Evolutionary conservation across 2,113 vertebrate species (phyloP), one percentile per base, ranked within the genome.

Genomic region (Sakesphorus luctuosus): DNA sequence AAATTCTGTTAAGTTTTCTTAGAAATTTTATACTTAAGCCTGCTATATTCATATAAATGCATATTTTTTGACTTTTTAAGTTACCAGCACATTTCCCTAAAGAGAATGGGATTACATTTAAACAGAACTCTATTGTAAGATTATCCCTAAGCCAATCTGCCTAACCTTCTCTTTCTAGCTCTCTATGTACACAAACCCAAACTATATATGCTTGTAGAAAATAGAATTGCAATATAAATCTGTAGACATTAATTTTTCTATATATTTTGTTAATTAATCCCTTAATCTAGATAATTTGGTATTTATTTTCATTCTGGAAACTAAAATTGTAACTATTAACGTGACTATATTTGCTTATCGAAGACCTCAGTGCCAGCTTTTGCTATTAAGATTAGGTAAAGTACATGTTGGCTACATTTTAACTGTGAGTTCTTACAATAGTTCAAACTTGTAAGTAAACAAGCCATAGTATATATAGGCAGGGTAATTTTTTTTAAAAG

Each of bases 311-410:
- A 77, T 88, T 85, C 36, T 80, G 35, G 84, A 80, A 83, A 47
- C n/a, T 62, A 77, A 90, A 96, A 88, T 59, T 77, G 33, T 69
- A 59, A 91, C 26, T 88, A 36, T 83, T 83, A 79, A 47, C 43
- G 47, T 53, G 43, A 83, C 83, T 63, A 15, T 87, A 91, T 96
- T 96, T 96, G 47, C 75, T 94, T 90, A 73, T 62, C 29, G 18
- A 50, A 90, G 68, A 86, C 52, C 53, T 78, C 33, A 69, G 65
- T 93, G 87, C 87, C 91, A 95, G 44, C 47, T 93, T 95, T 96
- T 91, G 75, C 67, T 67, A 91, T 95, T 96, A 96, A 97, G 95
- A 94, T 96, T 97, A 93, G 36, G 71, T 80, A 76, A 68, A 93
- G 75, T 94, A 91, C 59, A 66, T 75, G 50, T 52, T 88, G 72